Conservation (phyloP, 2,113 vertebrate genomes). For the Eleginops maclovinus region DNA sequence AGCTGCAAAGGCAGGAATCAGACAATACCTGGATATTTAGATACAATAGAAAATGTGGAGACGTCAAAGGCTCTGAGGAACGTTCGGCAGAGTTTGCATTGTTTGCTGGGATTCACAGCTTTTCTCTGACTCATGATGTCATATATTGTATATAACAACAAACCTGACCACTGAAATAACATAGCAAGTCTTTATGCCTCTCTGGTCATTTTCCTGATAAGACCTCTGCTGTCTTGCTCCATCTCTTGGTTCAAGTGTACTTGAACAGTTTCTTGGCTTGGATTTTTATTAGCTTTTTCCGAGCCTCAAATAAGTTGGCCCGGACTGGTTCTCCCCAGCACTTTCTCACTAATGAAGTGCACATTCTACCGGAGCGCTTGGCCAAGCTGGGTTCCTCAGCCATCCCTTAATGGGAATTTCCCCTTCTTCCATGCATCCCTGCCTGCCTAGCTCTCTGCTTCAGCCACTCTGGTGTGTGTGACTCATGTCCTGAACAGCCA, state of each 20-base stretch:
- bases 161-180: slow-evolving; percentile 57
- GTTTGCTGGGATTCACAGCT: slow-evolving; percentile 35
- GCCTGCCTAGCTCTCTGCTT: slow-evolving; percentile 63
- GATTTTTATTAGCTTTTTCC: slow-evolving; percentile 82
- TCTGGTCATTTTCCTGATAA: slow-evolving; percentile 70
- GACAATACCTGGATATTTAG: slow-evolving; percentile 39
- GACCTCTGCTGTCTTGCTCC: slow-evolving; percentile 66
- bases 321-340: slow-evolving; percentile 71
- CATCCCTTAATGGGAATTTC: slow-evolving; percentile 81
- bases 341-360: slow-evolving; percentile 86
- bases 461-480: slow-evolving; percentile 75
- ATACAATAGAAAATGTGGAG: slow-evolving; percentile 14
- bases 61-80: slow-evolving; percentile 25
- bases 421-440: slow-evolving; percentile 68
- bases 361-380: slow-evolving; percentile 78
- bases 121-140: slow-evolving; percentile 48
- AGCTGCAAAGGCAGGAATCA: slow-evolving; percentile 52
- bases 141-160: slow-evolving; percentile 33
- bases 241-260: slow-evolving; percentile 61
- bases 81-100: slow-evolving; percentile 50
- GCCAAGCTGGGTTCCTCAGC: slow-evolving; percentile 67
- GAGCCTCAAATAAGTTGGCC: slow-evolving; percentile 83
- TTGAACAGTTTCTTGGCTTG: slow-evolving; percentile 75
- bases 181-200: slow-evolving; percentile 43
- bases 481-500: slow-evolving; percentile 69